A percentile compares a stretch with the other conserved stretches of the same genome.
phyloP scores from a whole-genome alignment of 2,113 vertebrate genomes.

The Chauna torquata region DNA sequence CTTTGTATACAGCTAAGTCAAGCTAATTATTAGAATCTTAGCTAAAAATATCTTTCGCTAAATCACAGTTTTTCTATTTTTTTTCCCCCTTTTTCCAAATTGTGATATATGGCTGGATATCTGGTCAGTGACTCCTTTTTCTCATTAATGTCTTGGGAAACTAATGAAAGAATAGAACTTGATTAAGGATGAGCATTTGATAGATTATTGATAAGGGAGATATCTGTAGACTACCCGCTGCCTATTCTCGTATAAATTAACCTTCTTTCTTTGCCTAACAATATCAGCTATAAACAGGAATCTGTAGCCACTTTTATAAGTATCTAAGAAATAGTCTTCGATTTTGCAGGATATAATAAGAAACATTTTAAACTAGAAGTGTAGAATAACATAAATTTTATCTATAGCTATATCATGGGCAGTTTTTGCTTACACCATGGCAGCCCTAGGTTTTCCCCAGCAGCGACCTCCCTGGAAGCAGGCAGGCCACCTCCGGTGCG shows the following conservation, averaged over 20 bases:
- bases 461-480: not conserved
- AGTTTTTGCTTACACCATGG: not conserved
- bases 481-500: rapidly evolving
- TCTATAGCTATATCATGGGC: not conserved
- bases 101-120: not conserved
- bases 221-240: not conserved
- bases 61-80: not conserved
- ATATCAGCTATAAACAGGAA: not conserved
- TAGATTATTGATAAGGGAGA: not conserved
- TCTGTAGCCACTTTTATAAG: not conserved
- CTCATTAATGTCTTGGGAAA: not conserved
- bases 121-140: not conserved
- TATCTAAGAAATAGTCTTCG: not conserved
- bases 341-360: not conserved
- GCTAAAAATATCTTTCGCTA: not conserved
- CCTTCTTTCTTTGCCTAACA: not conserved
- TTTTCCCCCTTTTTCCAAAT: not conserved
- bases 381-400: not conserved
- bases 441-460: not conserved
- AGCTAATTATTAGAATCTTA: not conserved
- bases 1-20: not conserved
- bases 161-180: not conserved
- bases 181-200: not conserved
- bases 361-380: not conserved
- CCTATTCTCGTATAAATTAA: not conserved